Percentiles rank a stretch among this genome's conserved stretches.
phyloP scores from a whole-genome alignment of 2,888 invertebrate genomes.

The Muschampia staudingeri region DNA sequence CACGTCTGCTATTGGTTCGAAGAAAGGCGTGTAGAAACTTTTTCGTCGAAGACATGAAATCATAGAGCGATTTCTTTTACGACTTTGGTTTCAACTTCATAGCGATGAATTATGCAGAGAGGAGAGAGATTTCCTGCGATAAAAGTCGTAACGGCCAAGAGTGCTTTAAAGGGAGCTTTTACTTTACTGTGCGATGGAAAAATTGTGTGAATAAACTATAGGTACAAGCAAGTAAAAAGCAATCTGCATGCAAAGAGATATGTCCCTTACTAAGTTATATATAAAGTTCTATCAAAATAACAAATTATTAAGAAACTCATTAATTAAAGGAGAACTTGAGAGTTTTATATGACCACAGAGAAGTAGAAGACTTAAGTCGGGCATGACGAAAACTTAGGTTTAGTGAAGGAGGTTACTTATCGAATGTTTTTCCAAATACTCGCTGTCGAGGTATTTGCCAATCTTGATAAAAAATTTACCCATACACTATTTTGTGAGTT shows the following conservation, averaged over 20 bases:
- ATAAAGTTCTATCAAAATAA: not conserved
- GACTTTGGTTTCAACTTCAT: constrained; percentile 90
- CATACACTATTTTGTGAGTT: too few relatives aligned
- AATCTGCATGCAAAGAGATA: constrained; percentile 18
- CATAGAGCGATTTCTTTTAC: constrained; percentile 91
- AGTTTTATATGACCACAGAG: too few relatives aligned
- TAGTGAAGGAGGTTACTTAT: too few relatives aligned
- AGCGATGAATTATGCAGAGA: constrained; percentile 91
- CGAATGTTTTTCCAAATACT: too few relatives aligned
- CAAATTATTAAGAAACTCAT: not conserved
- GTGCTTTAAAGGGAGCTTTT: constrained; percentile 87
- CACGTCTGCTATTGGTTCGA: constrained; percentile 79
- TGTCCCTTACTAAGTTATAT: not conserved
- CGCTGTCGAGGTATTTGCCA: too few relatives aligned
- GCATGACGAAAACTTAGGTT: too few relatives aligned
- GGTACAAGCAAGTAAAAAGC: not conserved
- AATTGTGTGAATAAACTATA: constrained; percentile 18
- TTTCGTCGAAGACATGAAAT: constrained; percentile 89
- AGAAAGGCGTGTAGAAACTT: constrained; percentile 88
- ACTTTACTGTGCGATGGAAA: constrained; percentile 71
- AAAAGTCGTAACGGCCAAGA: constrained; percentile 90
- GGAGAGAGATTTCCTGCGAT: constrained; percentile 90
- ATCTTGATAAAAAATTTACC: too few relatives aligned
- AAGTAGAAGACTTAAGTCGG: too few relatives aligned
- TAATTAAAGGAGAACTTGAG: not conserved